phyloP scores from a whole-genome alignment of 2,113 vertebrate genomes.

The Macroglossus sobrinus region DNA sequence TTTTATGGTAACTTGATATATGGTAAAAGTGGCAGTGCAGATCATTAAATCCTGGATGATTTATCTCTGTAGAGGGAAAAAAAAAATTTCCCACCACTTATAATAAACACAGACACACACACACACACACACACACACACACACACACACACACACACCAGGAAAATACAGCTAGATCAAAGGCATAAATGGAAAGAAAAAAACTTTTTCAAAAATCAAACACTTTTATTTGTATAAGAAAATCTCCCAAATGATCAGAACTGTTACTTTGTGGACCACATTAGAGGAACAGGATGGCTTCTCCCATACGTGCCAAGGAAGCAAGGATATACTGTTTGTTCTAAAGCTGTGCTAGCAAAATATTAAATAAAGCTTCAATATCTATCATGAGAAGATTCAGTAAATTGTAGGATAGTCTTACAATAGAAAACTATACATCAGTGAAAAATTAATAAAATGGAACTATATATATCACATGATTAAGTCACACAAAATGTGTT shows the following conservation, averaged over 20 bases:
- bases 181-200: not conserved
- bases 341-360: not conserved
- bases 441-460: not conserved
- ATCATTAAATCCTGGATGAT: not conserved
- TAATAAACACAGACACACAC: not conserved
- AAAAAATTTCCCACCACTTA: not conserved
- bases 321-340: not conserved
- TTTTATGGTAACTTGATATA: not conserved
- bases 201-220: not conserved
- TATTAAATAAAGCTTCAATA: not conserved
- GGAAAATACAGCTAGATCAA: not conserved
- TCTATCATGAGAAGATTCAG: not conserved
- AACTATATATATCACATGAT: not conserved
- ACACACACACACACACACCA: not conserved
- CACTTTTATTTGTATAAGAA: not conserved
- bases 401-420: not conserved
- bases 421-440: not conserved
- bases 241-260: not conserved
- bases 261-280: not conserved
- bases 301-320: not conserved
- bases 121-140: not conserved
- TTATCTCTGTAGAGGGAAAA: not conserved
- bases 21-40: not conserved
- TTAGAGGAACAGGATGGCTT: not conserved
- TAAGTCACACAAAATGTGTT: not conserved